A percentile compares a stretch with the other conserved stretches of the same genome.
phyloP scores from a whole-genome alignment of 2,888 invertebrate species.

The Trichopria drosophilae region DNA sequence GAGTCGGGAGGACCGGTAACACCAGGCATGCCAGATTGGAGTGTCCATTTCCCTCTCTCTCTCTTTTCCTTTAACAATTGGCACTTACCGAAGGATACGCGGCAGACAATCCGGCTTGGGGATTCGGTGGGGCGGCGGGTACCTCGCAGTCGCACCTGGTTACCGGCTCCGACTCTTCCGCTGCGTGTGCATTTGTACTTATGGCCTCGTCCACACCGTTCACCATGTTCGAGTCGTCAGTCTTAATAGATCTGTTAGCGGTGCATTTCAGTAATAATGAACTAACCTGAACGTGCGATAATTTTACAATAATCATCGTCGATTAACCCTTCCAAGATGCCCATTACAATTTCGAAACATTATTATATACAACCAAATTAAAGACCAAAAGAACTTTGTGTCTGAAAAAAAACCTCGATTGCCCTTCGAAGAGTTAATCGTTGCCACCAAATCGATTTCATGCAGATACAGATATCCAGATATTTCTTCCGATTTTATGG shows the following conservation, averaged over 20 bases:
- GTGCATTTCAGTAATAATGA: conserved; percentile 58
- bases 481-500: no score
- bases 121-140: conserved; percentile 52
- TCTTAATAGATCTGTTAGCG: conserved; percentile 74
- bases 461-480: no score
- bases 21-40: no score
- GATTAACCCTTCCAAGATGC: conserved; percentile 16
- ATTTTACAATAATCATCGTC: conserved; percentile 23
- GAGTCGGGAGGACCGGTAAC: no score
- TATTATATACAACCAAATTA: no score
- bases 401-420: no score
- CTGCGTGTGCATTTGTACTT: conserved; percentile 53
- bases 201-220: conserved; percentile 53
- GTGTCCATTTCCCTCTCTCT: conserved; percentile 3
- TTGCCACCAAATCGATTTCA: no score
- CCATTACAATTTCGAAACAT: not conserved
- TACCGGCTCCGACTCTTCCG: conserved; percentile 51
- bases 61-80: no score
- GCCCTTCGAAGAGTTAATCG: no score
- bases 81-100: conserved; percentile 54
- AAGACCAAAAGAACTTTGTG: no score
- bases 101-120: conserved; percentile 51
- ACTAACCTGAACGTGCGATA: conserved; percentile 44
- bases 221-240: conserved; percentile 61
- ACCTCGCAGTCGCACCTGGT: conserved; percentile 55